phyloP scores from a whole-genome alignment of 2,797 vertebrate species.

The Centroberyx gerrardi region DNA sequence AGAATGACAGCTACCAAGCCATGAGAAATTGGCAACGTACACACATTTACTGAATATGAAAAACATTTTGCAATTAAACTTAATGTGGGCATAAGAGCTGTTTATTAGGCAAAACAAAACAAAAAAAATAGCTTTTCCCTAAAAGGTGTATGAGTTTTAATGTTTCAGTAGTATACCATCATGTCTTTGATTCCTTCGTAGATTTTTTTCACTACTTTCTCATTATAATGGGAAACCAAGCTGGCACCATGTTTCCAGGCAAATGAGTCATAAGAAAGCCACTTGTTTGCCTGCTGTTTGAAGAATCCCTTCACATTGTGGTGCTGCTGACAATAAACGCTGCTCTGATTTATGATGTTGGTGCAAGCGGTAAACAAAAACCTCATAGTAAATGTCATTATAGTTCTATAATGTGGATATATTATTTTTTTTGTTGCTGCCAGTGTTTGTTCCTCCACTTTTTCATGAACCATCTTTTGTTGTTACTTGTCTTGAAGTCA shows the following conservation, averaged over 20 bases:
- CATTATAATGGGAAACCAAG: neutral
- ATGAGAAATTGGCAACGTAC: neutral
- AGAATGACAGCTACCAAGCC: constrained; percentile 13
- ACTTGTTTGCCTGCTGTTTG: neutral
- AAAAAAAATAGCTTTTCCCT: neutral
- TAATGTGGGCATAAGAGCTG: neutral
- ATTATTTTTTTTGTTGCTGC: constrained; percentile 14
- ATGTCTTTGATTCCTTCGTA: neutral
- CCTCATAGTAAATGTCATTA: neutral
- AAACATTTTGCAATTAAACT: neutral
- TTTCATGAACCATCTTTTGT: constrained; percentile 14
- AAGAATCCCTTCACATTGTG: constrained; percentile 12
- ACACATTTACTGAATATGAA: neutral
- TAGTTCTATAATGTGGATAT: constrained; percentile 9
- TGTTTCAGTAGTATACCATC: neutral
- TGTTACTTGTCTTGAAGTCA: constrained; percentile 46
- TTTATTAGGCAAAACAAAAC: neutral
- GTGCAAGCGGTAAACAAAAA: constrained; percentile 17
- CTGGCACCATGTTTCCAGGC: neutral
- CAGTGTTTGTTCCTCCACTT: constrained; percentile 5
- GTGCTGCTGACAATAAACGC: constrained; percentile 32
- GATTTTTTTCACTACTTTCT: neutral
- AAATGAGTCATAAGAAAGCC: neutral
- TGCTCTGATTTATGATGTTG: constrained; percentile 30
- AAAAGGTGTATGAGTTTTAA: neutral